Conservation (phyloP, 2,888 invertebrate genomes). For the Brenthis daphne region DNA sequence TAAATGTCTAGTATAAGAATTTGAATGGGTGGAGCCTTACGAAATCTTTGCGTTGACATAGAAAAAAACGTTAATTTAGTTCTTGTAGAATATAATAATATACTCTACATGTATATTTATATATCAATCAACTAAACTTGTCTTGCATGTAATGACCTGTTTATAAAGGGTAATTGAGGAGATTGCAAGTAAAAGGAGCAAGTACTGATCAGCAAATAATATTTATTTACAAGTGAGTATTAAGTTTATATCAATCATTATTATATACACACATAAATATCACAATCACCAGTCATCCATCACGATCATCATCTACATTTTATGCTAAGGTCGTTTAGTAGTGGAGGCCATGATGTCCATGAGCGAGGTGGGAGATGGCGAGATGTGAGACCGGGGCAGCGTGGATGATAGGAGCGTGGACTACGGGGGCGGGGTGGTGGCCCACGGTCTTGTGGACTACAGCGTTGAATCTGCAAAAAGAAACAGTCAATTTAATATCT, state of each 20-base stretch:
- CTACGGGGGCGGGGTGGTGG: constrained; percentile 72
- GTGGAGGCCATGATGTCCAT: constrained; percentile 73
- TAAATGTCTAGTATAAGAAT: constrained; percentile 38
- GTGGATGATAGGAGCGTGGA: constrained; percentile 61
- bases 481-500: not conserved
- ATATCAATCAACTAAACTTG: constrained; percentile 11
- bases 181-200: constrained; percentile 32
- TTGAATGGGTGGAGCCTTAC: constrained; percentile 24
- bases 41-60: constrained; percentile 18
- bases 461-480: constrained; percentile 74
- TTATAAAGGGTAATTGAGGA: constrained; percentile 12
- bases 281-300: constrained; percentile 77
- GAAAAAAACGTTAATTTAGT: constrained; percentile 18
- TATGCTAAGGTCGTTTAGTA: constrained; percentile 62
- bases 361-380: constrained; percentile 54
- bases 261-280: constrained; percentile 80
- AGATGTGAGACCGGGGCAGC: constrained; percentile 57
- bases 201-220: constrained; percentile 72
- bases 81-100: constrained; percentile 1
- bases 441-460: constrained; percentile 79
- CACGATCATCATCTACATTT: constrained; percentile 59
- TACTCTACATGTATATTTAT: constrained; percentile 13
- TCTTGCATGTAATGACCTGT: constrained; percentile 13
- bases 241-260: constrained; percentile 55
- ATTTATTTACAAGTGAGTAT: constrained; percentile 76